Percentiles rank a stretch among this genome's conserved stretches.
Evolutionary conservation across 1,140 invertebrate species (phyloP).

Genomic region (Manduca sexta): DNA sequence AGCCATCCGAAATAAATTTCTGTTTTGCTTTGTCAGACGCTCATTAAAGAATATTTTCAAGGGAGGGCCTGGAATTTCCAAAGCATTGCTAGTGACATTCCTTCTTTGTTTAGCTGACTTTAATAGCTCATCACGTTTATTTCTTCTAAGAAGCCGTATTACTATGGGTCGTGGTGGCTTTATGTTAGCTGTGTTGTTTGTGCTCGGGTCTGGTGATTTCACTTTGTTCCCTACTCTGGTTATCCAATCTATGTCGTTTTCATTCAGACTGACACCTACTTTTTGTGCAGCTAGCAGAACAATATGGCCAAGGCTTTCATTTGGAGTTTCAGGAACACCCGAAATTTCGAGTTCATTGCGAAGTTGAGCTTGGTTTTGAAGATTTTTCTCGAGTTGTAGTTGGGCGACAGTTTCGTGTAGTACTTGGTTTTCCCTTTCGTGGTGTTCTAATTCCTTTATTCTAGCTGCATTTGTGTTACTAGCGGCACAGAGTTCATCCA

Average conservation of each 20-base stretch:
- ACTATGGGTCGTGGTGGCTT: constrained; percentile 7
- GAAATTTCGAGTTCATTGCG: constrained; percentile 6
- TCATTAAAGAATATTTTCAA: constrained; percentile 6
- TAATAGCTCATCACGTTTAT: constrained; percentile 10
- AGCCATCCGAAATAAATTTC: constrained; percentile 6
- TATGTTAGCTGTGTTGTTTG: background rate
- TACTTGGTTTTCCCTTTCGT: no score
- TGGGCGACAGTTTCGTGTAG: no score
- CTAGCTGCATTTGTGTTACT: no score
- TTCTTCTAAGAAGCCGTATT: constrained; percentile 1
- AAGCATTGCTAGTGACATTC: constrained; percentile 7
- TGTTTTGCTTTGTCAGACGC: constrained; percentile 2
- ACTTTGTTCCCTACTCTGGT: no score
- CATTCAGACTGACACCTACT: background rate
- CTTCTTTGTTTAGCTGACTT: constrained; percentile 9
- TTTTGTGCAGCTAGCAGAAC: constrained; percentile 4
- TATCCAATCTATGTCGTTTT: no score
- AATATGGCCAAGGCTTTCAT: constrained; percentile 9
- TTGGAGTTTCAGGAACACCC: constrained; percentile 8
- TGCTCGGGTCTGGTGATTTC: no score
- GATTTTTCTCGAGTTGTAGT: no score
- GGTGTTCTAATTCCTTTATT: no score
- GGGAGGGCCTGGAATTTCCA: constrained; percentile 1
- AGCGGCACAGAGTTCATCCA: no score
- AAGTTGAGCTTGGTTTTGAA: no score